Percentiles rank a stretch among this genome's conserved stretches.
phyloP scores from a whole-genome alignment of 2,113 vertebrate species.

The Rallus limicola region DNA sequence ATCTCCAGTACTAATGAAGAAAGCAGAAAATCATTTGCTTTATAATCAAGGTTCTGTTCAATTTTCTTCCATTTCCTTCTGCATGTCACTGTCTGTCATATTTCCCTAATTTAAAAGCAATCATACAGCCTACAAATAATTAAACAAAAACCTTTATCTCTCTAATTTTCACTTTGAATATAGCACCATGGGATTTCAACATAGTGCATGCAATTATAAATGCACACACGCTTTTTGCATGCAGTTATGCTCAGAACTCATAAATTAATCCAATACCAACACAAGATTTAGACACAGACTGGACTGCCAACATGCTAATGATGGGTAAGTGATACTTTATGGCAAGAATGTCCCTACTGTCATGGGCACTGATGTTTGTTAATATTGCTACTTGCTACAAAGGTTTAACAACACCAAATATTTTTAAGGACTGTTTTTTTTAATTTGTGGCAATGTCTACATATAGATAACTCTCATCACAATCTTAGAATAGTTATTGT shows the following conservation, averaged over 20 bases:
- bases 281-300: not conserved
- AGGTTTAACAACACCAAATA: slow-evolving; percentile 22
- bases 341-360: not conserved
- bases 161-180: slow-evolving; percentile 26
- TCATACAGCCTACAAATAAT: slow-evolving; percentile 37
- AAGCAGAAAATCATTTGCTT: slow-evolving; percentile 23
- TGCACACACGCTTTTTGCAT: not conserved
- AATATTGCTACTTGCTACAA: not conserved
- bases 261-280: slow-evolving; percentile 26
- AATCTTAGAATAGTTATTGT: not conserved
- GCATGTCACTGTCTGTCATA: slow-evolving; percentile 35
- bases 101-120: slow-evolving; percentile 41
- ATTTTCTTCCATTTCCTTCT: slow-evolving; percentile 44
- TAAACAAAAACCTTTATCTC: slow-evolving; percentile 28
- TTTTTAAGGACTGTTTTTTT: slow-evolving; percentile 5
- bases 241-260: not conserved
- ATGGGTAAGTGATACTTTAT: not conserved
- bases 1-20: slow-evolving; percentile 24
- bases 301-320: not conserved
- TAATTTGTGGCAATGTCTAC: not conserved
- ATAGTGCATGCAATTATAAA: not conserved
- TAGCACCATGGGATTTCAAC: slow-evolving; percentile 21
- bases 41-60: slow-evolving; percentile 37
- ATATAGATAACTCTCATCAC: not conserved
- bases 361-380: not conserved